These are phyloP conservation scores for Drosophila albomicans DNA, from an alignment of 1,140 invertebrate species.

Conservation along the genomic window DNA sequence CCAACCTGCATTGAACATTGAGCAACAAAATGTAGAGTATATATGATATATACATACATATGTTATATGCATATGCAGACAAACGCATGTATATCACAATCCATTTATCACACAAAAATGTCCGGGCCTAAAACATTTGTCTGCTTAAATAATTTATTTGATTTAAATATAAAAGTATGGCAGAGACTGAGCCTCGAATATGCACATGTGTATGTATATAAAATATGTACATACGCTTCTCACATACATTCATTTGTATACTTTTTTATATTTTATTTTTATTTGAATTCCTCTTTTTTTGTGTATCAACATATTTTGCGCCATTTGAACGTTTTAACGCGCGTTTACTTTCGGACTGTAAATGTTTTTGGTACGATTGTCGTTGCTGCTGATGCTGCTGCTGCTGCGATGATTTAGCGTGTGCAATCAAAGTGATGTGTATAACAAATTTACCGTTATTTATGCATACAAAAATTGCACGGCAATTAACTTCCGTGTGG, in stretches of 20 bases:
- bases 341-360: slow-evolving; percentile 48
- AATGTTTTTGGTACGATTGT: slow-evolving; percentile 33
- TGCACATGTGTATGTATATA: slow-evolving; percentile 3
- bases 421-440: slow-evolving; percentile 82
- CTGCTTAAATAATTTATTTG: slow-evolving; percentile 53
- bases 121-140: slow-evolving; percentile 38
- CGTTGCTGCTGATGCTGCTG: slow-evolving; percentile 6
- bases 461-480: slow-evolving; percentile 83
- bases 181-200: background rate
- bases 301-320: slow-evolving; percentile 52
- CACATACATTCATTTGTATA: background rate
- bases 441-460: slow-evolving; percentile 84
- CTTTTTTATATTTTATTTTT: slow-evolving; percentile 49
- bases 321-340: slow-evolving; percentile 72
- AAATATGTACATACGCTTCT: slow-evolving; percentile 4
- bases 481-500: slow-evolving; percentile 76
- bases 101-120: slow-evolving; percentile 22
- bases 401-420: slow-evolving; percentile 74
- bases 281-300: slow-evolving; percentile 33
- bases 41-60: no score
- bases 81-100: background rate
- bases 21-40: background rate
- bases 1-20: background rate
- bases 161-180: slow-evolving; percentile 50
- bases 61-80: background rate